These are phyloP conservation scores for Anser cygnoides DNA, from an alignment of 2,113 vertebrate genomes.

Conservation along the genomic window DNA sequence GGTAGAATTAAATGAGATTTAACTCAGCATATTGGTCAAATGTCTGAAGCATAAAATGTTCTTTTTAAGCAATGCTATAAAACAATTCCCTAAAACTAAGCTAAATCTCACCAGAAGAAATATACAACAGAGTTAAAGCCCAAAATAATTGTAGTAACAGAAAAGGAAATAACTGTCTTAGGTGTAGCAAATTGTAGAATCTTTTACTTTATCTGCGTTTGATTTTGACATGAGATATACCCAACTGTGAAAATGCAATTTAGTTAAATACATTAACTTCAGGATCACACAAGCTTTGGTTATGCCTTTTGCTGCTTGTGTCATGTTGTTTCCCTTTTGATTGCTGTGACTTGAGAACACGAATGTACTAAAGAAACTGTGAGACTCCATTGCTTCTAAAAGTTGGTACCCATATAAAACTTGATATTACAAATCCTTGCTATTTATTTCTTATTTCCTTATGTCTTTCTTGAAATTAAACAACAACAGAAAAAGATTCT, in stretches of 20 bases:
- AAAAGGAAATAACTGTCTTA: neutral
- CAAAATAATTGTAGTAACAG: neutral
- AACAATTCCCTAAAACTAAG: neutral
- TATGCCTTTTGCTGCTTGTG: neutral
- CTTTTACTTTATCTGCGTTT: neutral
- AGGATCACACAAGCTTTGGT: neutral
- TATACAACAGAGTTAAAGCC: neutral
- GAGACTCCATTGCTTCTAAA: neutral
- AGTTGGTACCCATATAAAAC: neutral
- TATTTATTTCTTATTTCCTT: neutral
- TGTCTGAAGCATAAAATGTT: neutral
- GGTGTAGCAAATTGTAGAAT: neutral
- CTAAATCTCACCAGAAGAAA: neutral
- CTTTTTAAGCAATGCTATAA: neutral
- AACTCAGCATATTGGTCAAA: neutral
- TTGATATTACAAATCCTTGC: neutral
- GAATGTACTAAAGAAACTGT: neutral
- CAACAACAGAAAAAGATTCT: neutral
- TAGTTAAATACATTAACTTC: neutral
- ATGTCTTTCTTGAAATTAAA: neutral
- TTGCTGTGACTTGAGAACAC: neutral
- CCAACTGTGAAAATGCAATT: neutral
- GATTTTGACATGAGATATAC: neutral
- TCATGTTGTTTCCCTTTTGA: neutral
- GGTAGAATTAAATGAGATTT: neutral